Percentiles rank a stretch among this genome's conserved stretches.
phyloP scores from a whole-genome alignment of 2,113 vertebrate genomes.

The Rhineura floridana region DNA sequence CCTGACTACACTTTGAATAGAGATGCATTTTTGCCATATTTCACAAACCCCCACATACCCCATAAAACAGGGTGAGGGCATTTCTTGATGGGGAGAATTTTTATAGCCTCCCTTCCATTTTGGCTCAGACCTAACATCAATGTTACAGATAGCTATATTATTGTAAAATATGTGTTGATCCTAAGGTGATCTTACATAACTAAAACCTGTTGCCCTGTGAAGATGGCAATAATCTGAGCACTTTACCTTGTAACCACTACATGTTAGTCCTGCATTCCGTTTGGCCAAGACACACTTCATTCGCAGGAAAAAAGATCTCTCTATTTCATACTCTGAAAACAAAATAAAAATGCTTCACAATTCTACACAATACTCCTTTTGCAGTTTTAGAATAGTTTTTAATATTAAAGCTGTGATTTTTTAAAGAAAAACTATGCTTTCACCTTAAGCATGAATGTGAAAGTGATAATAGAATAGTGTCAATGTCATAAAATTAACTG shows the following conservation, averaged over 20 bases:
- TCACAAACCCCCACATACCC: background rate
- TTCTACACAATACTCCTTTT: background rate
- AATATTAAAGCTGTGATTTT: background rate
- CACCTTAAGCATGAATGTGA: background rate
- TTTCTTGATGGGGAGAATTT: background rate
- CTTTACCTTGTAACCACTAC: slow-evolving; percentile 94
- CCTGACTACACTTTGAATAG: background rate
- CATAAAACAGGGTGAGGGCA: background rate
- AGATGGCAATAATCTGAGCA: background rate
- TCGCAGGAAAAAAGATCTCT: slow-evolving; percentile 92
- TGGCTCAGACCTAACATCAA: background rate
- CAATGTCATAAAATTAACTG: background rate
- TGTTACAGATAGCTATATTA: background rate
- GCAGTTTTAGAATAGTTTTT: background rate
- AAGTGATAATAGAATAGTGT: background rate
- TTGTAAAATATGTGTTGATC: background rate
- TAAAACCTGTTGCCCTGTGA: background rate
- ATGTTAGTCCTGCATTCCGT: slow-evolving; percentile 91
- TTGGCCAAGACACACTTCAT: slow-evolving; percentile 98
- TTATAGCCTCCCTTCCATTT: background rate
- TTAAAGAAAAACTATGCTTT: background rate
- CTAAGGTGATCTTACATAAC: fast-evolving
- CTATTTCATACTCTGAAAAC: slow-evolving; percentile 89
- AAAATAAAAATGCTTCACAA: slow-evolving; percentile 20
- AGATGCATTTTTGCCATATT: background rate